These are phyloP conservation scores for Gibbula magus DNA, from an alignment of 2,888 invertebrate species.

Conservation along the genomic window DNA sequence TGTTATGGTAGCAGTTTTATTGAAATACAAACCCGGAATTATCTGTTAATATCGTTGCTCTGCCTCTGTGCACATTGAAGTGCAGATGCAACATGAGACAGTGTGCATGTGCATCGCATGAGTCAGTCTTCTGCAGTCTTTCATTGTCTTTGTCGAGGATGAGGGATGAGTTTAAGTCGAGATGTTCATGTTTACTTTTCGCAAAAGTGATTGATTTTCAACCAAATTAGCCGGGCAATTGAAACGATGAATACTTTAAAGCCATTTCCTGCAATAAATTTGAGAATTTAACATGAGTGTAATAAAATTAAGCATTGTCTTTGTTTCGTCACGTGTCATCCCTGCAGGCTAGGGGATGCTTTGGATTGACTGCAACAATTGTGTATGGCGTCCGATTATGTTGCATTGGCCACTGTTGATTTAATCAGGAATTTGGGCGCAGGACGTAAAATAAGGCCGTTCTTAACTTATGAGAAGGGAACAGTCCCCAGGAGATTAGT, in stretches of 20 bases:
- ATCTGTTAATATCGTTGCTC: no score
- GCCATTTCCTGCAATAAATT: constrained; percentile 5
- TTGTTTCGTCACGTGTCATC: neutral
- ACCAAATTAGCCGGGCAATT: neutral
- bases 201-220: constrained; percentile 9
- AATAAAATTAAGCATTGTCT: constrained; percentile 10
- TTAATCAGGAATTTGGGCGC: neutral
- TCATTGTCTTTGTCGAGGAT: constrained; percentile 20
- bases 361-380: neutral
- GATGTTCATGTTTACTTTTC: neutral
- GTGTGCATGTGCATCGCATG: neutral
- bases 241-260: constrained; percentile 4
- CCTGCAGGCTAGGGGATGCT: neutral
- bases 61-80: neutral
- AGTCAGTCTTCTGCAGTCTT: neutral
- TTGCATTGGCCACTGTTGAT: neutral
- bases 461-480: neutral
- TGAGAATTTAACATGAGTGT: constrained; percentile 6
- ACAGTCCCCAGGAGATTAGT: neutral
- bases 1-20: no score
- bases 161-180: constrained; percentile 1
- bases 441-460: neutral
- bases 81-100: neutral
- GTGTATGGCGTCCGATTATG: constrained; percentile 7
- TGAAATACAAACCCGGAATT: no score